Evolutionary conservation across 2,888 invertebrate species (phyloP).

Genomic region (Serripes groenlandicus): DNA sequence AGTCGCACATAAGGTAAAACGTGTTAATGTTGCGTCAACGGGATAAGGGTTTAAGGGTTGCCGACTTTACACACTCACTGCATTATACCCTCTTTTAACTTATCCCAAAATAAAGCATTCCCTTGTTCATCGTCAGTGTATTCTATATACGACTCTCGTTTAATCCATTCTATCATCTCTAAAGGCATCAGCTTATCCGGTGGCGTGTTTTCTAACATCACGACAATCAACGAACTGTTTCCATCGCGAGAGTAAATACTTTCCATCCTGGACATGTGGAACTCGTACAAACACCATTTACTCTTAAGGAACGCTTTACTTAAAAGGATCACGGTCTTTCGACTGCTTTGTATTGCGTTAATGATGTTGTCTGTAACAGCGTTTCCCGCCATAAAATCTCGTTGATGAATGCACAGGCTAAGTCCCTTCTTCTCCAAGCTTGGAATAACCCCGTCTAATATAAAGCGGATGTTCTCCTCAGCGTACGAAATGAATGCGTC

Average conservation of each 20-base stretch:
- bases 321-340: background rate
- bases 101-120: background rate
- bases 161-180: background rate
- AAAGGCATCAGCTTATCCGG: background rate
- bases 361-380: background rate
- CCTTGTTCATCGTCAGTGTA: background rate
- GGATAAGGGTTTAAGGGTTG: too few relatives aligned
- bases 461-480: background rate
- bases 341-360: background rate
- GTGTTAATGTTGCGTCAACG: too few relatives aligned
- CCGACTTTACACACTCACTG: too few relatives aligned
- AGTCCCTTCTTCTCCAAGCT: background rate
- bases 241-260: constrained; percentile 51
- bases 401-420: background rate
- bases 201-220: background rate
- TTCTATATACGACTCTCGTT: background rate
- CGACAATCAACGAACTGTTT: background rate
- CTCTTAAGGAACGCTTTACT: background rate
- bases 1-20: too few relatives aligned
- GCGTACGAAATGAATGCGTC: background rate
- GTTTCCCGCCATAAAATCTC: background rate
- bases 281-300: constrained; percentile 63
- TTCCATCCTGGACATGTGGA: constrained; percentile 69
- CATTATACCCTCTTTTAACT: background rate
- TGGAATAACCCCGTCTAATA: background rate